Evolutionary conservation across 37 sponge, comb jelly and placozoan genomes (phyloP).

Genomic region (Halichondria panicea): DNA sequence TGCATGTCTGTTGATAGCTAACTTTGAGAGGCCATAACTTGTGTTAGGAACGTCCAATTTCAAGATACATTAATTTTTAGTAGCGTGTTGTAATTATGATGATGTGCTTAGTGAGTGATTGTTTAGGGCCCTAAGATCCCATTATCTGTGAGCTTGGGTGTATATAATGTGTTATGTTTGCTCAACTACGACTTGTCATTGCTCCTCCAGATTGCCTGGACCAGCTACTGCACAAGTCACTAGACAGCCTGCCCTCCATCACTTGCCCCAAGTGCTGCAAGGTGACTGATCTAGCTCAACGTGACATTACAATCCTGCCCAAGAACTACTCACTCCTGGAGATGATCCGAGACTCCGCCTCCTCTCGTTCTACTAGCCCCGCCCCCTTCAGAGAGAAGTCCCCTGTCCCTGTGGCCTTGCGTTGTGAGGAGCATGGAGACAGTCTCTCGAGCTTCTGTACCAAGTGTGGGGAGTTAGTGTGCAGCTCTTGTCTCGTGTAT

Average conservation of each 20-base stretch:
- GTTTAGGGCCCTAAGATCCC: too few relatives aligned
- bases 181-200: neutral
- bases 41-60: too few relatives aligned
- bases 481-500: constrained; percentile 47
- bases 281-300: neutral
- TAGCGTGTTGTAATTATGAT: too few relatives aligned
- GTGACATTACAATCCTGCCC: neutral
- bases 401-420: neutral
- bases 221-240: neutral
- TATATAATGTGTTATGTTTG: too few relatives aligned
- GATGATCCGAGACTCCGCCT: neutral
- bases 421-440: constrained; percentile 30
- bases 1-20: too few relatives aligned
- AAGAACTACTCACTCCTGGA: constrained; percentile 40
- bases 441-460: constrained; percentile 44
- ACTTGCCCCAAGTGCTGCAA: constrained; percentile 41
- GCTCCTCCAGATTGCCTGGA: constrained; percentile 20
- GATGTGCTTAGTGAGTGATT: too few relatives aligned
- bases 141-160: too few relatives aligned
- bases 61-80: too few relatives aligned
- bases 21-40: too few relatives aligned
- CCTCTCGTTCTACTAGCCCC: neutral
- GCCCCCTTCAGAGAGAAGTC: neutral
- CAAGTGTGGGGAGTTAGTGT: constrained; percentile 25
- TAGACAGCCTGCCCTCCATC: neutral